Evolutionary conservation across 2,113 vertebrate genomes (phyloP).

Genomic region (Atlantisia rogersi): DNA sequence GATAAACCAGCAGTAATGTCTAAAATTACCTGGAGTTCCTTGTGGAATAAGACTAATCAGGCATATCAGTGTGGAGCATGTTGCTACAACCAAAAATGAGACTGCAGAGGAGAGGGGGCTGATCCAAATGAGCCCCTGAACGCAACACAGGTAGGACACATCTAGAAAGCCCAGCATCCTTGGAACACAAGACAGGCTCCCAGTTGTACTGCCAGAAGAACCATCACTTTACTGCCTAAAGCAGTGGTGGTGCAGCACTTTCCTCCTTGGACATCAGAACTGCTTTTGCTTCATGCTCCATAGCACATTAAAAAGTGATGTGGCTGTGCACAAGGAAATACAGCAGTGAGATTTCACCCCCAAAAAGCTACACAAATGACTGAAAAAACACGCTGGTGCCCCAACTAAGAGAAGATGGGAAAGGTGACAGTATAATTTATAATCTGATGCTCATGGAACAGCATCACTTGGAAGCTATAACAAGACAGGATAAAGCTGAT

Average conservation of each 20-base stretch:
- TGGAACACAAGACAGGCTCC: not conserved
- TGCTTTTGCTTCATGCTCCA: rapidly evolving
- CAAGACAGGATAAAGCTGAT: not conserved
- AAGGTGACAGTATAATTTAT: not conserved
- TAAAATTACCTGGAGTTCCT: not conserved
- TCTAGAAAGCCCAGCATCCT: not conserved
- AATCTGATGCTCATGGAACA: not conserved
- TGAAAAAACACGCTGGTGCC: not conserved
- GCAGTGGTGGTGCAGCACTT: not conserved
- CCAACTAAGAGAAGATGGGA: not conserved
- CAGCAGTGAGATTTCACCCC: not conserved
- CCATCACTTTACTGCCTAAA: not conserved
- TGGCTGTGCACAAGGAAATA: not conserved
- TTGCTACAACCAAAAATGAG: not conserved
- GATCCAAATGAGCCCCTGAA: not conserved
- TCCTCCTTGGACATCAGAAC: not conserved
- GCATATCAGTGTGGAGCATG: not conserved
- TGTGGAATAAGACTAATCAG: not conserved
- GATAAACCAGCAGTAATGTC: not conserved
- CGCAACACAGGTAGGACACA: not conserved
- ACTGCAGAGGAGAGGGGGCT: not conserved
- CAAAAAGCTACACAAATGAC: not conserved
- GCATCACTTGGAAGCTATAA: not conserved
- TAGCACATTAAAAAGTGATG: rapidly evolving
- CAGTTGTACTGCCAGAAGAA: not conserved